Conservation (phyloP, 2,113 vertebrate species). For the Sterna hirundo region DNA sequence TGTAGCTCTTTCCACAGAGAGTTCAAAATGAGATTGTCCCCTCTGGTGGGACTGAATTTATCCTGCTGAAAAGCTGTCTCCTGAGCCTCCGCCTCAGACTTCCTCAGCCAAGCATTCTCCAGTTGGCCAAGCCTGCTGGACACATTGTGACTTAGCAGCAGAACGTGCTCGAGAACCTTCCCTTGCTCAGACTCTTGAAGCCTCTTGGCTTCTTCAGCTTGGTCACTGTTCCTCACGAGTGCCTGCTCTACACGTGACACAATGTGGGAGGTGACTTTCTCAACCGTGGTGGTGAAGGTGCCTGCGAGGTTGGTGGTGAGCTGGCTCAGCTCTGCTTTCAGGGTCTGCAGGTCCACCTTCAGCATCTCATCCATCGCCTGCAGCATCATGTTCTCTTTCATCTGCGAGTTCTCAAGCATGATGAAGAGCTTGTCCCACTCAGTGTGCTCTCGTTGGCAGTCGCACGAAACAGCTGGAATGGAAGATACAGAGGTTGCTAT, state of each 20-base stretch:
- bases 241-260: conserved; percentile 65
- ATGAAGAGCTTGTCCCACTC: conserved; percentile 97
- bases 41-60: neutral
- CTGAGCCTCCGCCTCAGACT: conserved; percentile 12
- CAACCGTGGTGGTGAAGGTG: conserved; percentile 55
- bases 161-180: conserved; percentile 72
- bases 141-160: conserved; percentile 70
- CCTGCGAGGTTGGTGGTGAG: conserved; percentile 67
- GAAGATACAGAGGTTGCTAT: neutral
- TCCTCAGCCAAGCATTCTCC: conserved; percentile 71
- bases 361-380: conserved; percentile 84
- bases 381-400: conserved; percentile 93
- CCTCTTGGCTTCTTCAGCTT: neutral
- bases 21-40: neutral
- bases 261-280: conserved; percentile 64
- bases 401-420: conserved; percentile 96
- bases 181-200: conserved; percentile 50
- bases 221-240: conserved; percentile 60
- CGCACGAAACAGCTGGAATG: conserved; percentile 67
- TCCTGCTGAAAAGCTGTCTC: conserved; percentile 26
- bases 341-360: conserved; percentile 80
- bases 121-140: conserved; percentile 71
- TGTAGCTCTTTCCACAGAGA: conserved; percentile 70
- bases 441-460: conserved; percentile 81
- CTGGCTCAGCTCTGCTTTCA: conserved; percentile 82